phyloP scores from a whole-genome alignment of 2,888 invertebrate species.

The Ametastegia equiseti region DNA sequence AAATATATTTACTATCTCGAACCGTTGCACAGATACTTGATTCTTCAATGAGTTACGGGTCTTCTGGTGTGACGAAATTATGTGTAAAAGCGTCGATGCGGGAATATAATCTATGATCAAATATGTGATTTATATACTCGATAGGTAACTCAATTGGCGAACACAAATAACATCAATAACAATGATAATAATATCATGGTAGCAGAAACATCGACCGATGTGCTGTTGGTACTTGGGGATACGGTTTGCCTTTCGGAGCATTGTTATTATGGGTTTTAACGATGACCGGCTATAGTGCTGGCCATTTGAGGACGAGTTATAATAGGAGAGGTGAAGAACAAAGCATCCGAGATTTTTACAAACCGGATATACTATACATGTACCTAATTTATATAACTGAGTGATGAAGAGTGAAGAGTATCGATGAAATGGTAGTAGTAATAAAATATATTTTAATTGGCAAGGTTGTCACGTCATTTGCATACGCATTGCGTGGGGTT shows the following conservation, averaged over 20 bases:
- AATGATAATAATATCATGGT: not conserved
- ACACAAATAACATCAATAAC: constrained; percentile 11
- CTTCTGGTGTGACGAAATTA: not conserved
- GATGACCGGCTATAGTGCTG: not conserved
- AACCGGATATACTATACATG: too few relatives aligned
- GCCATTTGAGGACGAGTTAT: constrained; percentile 1
- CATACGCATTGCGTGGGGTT: not conserved
- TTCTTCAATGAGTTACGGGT: not conserved
- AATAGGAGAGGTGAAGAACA: not conserved
- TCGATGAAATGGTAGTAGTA: too few relatives aligned
- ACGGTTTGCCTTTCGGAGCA: not conserved
- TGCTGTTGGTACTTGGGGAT: not conserved
- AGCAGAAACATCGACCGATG: not conserved
- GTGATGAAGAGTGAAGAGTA: too few relatives aligned
- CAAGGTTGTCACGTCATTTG: not conserved
- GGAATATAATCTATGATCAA: not conserved
- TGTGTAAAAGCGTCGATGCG: not conserved
- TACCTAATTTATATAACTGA: too few relatives aligned
- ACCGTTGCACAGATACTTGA: too few relatives aligned
- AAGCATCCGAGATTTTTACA: not conserved
- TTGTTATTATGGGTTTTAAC: constrained; percentile 32
- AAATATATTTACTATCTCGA: not conserved
- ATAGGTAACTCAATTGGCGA: not conserved
- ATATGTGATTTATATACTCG: not conserved
- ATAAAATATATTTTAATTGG: not conserved